Conservation (phyloP, 2,797 vertebrate species). For the Melanotaenia nigrans region DNA sequence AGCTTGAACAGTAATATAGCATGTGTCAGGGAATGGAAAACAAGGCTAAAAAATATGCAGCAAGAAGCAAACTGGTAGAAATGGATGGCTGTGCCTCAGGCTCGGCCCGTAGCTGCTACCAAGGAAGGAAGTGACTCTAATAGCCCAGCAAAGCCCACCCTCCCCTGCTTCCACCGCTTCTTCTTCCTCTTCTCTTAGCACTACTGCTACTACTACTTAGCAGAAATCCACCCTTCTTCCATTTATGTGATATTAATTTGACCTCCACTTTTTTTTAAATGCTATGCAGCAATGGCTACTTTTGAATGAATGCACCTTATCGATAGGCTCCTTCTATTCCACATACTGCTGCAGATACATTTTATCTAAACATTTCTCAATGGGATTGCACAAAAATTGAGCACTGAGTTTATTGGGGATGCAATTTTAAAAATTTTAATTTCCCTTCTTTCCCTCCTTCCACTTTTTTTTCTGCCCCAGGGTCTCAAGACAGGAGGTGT, state of each 20-base stretch:
- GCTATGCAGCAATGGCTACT: background rate
- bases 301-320: slow-evolving; percentile 14
- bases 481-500: slow-evolving; percentile 82
- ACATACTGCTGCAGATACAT: slow-evolving; percentile 5
- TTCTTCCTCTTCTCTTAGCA: slow-evolving; percentile 36
- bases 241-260: slow-evolving; percentile 26
- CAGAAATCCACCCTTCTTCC: slow-evolving; percentile 29
- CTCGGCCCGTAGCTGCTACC: slow-evolving; percentile 66
- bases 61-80: slow-evolving; percentile 80
- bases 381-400: slow-evolving; percentile 15
- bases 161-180: slow-evolving; percentile 16
- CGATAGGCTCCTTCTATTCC: slow-evolving; percentile 23
- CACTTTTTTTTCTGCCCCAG: slow-evolving; percentile 63
- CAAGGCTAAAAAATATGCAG: slow-evolving; percentile 86
- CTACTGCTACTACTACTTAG: background rate
- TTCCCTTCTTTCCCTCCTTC: slow-evolving; percentile 4
- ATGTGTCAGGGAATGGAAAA: slow-evolving; percentile 83
- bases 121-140: slow-evolving; percentile 81
- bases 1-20: slow-evolving; percentile 83
- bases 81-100: slow-evolving; percentile 82
- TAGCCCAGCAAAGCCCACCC: slow-evolving; percentile 62
- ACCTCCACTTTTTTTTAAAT: slow-evolving; percentile 10
- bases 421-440: slow-evolving; percentile 17
- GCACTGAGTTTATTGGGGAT: slow-evolving; percentile 15
- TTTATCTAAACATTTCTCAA: slow-evolving; percentile 16